Conservation (phyloP, 2,797 vertebrate genomes). For the Cuniculus paca region DNA sequence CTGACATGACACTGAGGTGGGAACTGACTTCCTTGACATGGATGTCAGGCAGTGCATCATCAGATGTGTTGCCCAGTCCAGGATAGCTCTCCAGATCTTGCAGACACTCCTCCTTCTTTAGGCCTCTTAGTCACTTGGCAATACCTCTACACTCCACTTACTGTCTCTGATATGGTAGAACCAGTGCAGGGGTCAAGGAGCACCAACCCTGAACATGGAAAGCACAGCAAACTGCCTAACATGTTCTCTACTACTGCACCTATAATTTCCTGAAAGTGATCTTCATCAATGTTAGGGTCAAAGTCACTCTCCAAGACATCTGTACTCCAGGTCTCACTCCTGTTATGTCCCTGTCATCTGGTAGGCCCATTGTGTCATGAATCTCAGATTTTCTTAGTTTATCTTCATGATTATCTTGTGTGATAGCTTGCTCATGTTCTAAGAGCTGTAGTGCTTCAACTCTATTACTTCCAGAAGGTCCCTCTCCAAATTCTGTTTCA, state of each 20-base stretch:
- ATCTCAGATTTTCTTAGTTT: slow-evolving; percentile 99
- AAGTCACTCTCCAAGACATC: slow-evolving; percentile 99
- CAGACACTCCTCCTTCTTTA: slow-evolving; percentile 98
- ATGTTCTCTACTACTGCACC: slow-evolving; percentile 98
- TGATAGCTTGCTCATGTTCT: slow-evolving; percentile 99
- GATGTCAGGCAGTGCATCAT: too few species aligned
- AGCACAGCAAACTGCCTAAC: slow-evolving; percentile 97
- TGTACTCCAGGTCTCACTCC: slow-evolving; percentile 99
- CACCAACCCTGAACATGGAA: slow-evolving; percentile 96
- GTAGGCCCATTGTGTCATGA: slow-evolving; percentile 99
- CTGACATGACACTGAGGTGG: slow-evolving; percentile 98
- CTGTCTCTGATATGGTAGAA: slow-evolving; percentile 99
- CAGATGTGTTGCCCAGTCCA: slow-evolving; percentile 97
- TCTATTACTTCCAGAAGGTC: slow-evolving; percentile 96
- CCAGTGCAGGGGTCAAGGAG: slow-evolving; percentile 97
- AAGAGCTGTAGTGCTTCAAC: slow-evolving; percentile 97
- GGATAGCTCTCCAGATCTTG: slow-evolving; percentile 99
- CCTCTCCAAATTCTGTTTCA: slow-evolving; percentile 97
- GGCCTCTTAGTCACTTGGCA: slow-evolving; percentile 99
- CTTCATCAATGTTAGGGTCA: slow-evolving; percentile 98
- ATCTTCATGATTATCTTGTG: slow-evolving; percentile 99
- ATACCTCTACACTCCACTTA: slow-evolving; percentile 99
- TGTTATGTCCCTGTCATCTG: slow-evolving; percentile 94
- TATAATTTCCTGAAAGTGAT: slow-evolving; percentile 97
- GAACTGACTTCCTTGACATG: slow-evolving; percentile 99